Conservation (phyloP, 2,888 invertebrate species). For the Lithophane ornitopus region DNA sequence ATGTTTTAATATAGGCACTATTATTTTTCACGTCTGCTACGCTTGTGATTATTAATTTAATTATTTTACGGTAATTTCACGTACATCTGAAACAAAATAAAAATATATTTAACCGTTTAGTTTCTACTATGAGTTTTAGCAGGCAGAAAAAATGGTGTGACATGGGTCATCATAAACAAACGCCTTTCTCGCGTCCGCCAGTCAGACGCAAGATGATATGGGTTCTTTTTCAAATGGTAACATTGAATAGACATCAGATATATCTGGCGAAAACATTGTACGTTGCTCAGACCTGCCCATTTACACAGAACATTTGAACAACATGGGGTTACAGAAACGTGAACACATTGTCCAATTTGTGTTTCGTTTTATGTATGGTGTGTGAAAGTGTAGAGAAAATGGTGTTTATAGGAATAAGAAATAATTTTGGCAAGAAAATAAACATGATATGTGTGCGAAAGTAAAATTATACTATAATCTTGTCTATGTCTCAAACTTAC, state of each 20-base stretch:
- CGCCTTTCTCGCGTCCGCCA: slow-evolving; percentile 74
- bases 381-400: background rate
- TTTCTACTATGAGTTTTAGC: slow-evolving; percentile 25
- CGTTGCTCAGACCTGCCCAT: slow-evolving; percentile 37
- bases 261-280: slow-evolving; percentile 56
- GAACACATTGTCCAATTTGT: slow-evolving; percentile 55
- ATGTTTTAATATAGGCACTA: slow-evolving; percentile 71
- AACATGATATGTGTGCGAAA: background rate
- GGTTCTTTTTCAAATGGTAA: slow-evolving; percentile 70
- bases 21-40: slow-evolving; percentile 62
- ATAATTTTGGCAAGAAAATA: background rate
- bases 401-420: background rate
- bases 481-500: background rate
- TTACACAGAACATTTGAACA: slow-evolving; percentile 42
- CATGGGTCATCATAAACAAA: slow-evolving; percentile 76
- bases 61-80: slow-evolving; percentile 30
- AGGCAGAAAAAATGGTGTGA: slow-evolving; percentile 66
- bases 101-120: slow-evolving; percentile 38
- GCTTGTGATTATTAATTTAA: slow-evolving; percentile 46
- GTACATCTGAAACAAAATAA: slow-evolving; percentile 70
- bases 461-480: background rate
- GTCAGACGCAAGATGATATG: slow-evolving; percentile 76
- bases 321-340: slow-evolving; percentile 45
- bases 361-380: slow-evolving; percentile 16
- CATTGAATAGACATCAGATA: slow-evolving; percentile 61